Conservation (phyloP, 2,113 vertebrate genomes). For the Brachyhypopomus gauderio region DNA sequence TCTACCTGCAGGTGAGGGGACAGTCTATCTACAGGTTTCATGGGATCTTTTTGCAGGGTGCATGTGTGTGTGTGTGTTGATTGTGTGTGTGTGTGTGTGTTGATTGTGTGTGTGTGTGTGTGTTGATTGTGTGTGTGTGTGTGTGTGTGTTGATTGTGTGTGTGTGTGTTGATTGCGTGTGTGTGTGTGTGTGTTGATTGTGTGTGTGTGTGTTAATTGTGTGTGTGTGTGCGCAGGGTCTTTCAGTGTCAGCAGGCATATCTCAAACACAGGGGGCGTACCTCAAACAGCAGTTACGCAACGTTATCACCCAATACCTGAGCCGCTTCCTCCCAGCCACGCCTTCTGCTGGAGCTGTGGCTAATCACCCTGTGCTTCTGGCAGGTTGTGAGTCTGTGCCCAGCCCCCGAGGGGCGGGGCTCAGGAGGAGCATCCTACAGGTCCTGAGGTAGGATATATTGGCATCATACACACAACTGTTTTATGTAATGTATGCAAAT, state of each 20-base stretch:
- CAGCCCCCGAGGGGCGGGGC: slow-evolving; percentile 59
- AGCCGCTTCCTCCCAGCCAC: slow-evolving; percentile 88
- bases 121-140: not conserved
- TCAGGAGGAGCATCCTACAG: slow-evolving; percentile 71
- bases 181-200: not conserved
- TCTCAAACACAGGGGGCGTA: slow-evolving; percentile 83
- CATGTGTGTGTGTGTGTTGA: not conserved
- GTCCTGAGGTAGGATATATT: slow-evolving; percentile 67
- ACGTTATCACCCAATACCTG: slow-evolving; percentile 84
- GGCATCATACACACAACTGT: not conserved
- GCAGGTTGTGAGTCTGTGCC: slow-evolving; percentile 75
- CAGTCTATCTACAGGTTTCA: not conserved
- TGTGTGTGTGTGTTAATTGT: not conserved
- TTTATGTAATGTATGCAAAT: not conserved
- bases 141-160: not conserved
- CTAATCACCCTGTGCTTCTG: slow-evolving; percentile 87
- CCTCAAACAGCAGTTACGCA: slow-evolving; percentile 87
- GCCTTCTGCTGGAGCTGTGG: slow-evolving; percentile 59
- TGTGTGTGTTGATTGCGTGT: not conserved
- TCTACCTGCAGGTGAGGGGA: slow-evolving; percentile 87
- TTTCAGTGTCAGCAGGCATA: slow-evolving; percentile 82
- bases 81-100: not conserved
- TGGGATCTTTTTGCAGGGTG: not conserved
- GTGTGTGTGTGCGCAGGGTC: slow-evolving; percentile 73
- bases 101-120: not conserved